These are phyloP conservation scores for Macrosoma leucophasiata DNA, from an alignment of 2,888 invertebrate genomes.

Conservation along the genomic window DNA sequence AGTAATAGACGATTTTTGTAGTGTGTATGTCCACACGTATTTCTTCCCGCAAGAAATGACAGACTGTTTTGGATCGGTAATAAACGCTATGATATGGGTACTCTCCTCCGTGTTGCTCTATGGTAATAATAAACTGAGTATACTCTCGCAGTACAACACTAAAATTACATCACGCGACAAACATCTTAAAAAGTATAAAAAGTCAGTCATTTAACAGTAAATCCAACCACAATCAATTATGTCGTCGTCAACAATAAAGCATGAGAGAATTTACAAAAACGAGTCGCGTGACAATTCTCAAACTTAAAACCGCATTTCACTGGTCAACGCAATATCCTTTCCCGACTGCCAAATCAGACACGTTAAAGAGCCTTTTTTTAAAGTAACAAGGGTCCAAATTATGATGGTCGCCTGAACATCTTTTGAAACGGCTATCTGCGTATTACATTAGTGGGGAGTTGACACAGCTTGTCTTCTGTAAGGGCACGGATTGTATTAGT, in stretches of 20 bases:
- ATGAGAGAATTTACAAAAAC: constrained; percentile 55
- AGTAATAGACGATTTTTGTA: too few relatives aligned
- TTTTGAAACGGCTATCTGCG: constrained; percentile 68
- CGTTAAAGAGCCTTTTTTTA: constrained; percentile 1
- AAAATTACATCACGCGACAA: too few relatives aligned
- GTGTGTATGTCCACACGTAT: too few relatives aligned
- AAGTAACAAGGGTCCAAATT: constrained; percentile 30
- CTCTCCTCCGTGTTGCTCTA: too few relatives aligned
- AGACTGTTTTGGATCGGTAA: too few relatives aligned
- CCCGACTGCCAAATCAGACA: constrained; percentile 24
- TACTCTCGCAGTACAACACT: too few relatives aligned
- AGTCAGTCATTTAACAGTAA: constrained; percentile 39
- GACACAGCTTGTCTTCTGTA: constrained; percentile 72
- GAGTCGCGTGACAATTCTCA: constrained; percentile 53
- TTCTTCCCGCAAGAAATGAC: too few relatives aligned
- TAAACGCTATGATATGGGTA: too few relatives aligned
- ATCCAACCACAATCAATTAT: constrained; percentile 56
- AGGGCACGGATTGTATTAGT: constrained; percentile 69
- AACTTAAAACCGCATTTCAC: constrained; percentile 52
- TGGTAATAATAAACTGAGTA: too few relatives aligned
- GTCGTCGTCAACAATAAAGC: constrained; percentile 57
- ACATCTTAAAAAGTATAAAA: constrained; percentile 30
- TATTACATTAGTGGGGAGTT: constrained; percentile 69
- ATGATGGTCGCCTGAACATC: constrained; percentile 43
- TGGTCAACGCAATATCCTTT: constrained; percentile 45